Percentiles rank a stretch among this genome's conserved stretches.
phyloP scores from a whole-genome alignment of 1,140 invertebrate species.

The Papilio xuthus region DNA sequence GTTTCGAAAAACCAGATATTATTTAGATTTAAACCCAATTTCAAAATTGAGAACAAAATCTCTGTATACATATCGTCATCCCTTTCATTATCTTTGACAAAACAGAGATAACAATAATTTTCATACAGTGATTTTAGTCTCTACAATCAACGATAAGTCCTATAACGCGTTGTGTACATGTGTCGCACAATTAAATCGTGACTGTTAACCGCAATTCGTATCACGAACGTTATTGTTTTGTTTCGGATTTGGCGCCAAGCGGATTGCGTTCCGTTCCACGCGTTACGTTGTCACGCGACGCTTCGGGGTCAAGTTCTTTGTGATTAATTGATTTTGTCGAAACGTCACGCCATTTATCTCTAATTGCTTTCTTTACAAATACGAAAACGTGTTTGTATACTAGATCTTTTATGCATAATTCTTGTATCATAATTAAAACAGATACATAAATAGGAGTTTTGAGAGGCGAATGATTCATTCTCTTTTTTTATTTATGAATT shows the following conservation, averaged over 20 bases:
- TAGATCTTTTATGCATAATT: too few relatives aligned
- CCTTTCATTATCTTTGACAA: too few relatives aligned
- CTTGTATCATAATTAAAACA: too few relatives aligned
- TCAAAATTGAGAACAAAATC: too few relatives aligned
- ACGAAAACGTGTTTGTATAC: slow-evolving; percentile 7
- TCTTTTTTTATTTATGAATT: not conserved
- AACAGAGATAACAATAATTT: not conserved
- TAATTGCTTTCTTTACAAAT: slow-evolving; percentile 37
- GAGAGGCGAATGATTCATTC: not conserved
- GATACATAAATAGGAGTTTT: not conserved
- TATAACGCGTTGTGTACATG: not conserved
- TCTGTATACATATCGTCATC: too few relatives aligned
- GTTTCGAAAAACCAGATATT: too few relatives aligned
- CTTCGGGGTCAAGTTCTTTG: slow-evolving; percentile 42
- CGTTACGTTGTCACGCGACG: slow-evolving; percentile 38
- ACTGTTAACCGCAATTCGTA: not conserved
- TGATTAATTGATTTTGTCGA: slow-evolving; percentile 38
- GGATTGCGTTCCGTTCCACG: slow-evolving; percentile 31
- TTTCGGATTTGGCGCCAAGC: slow-evolving; percentile 10
- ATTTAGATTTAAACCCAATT: too few relatives aligned
- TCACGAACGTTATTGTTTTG: slow-evolving; percentile 32
- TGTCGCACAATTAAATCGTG: slow-evolving; percentile 4
- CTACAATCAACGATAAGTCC: not conserved
- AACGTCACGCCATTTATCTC: slow-evolving; percentile 28
- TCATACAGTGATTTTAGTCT: not conserved